Evolutionary conservation across 2,888 invertebrate species (phyloP), one percentile per base, ranked within the genome.

Genomic region (Calameuta pallipes): DNA sequence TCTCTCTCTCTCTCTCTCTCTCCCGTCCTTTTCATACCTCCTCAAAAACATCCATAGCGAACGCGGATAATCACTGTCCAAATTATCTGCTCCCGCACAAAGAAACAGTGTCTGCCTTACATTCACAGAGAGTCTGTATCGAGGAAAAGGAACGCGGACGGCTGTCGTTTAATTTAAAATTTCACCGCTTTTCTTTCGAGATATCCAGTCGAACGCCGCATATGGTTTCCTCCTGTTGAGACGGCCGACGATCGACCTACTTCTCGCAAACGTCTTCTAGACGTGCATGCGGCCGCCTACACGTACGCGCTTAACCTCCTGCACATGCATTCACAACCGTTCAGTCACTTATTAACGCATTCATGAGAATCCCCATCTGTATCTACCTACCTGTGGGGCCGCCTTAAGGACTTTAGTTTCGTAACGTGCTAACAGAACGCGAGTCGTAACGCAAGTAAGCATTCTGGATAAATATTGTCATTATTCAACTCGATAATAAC

Each of bases 181-280:
- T 84, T 82, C 81, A 81, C 82, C 81, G 41, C 73, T 80, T 81
- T 78, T 74, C 79, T 76, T 37, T 73, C 41, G 74, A 70, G 70
- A 41, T 77, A 69, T 71, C 33, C 71, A 71, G 71, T 15, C 31
- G 71, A 71, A 71, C 81, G 78, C 80, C 71, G 82, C 84, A 83
- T 83, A 84, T 84, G 83, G 80, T 82, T 82, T 68, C 69, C 80
- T 83, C 82, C 83, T 84, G 83, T 56, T 23, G 23, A 82, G 82
- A 82, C 82, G 70, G 77, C 69, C 79, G 75, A 79, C 79, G 76
- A 79, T 76, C 83, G 84, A 83, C 81, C 84, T 81, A 84, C 84
- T 84, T 84, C 83, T 77, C 78, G 74, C 37, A n/a, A 68, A n/a
- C 34, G 71, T 56, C 56, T 23, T 56, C 2, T 15, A 71, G 33